phyloP scores from a whole-genome alignment of 2,113 vertebrate species.

The Grantiella picta region DNA sequence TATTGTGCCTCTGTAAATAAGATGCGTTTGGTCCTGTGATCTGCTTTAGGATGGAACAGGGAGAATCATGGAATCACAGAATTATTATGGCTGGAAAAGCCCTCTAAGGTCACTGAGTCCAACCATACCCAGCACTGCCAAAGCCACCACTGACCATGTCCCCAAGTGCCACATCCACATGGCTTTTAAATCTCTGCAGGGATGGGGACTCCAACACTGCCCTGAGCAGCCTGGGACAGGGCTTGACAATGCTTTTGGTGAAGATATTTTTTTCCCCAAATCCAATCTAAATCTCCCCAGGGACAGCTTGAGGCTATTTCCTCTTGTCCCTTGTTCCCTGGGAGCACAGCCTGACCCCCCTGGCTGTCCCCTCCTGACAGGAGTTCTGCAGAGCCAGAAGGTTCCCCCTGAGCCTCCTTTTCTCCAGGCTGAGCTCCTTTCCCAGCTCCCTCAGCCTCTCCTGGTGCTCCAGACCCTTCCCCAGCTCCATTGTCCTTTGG shows the following conservation, averaged over 20 bases:
- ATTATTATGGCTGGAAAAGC: background rate
- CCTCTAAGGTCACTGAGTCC: background rate
- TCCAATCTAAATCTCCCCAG: background rate
- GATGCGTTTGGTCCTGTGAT: background rate
- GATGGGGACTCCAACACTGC: background rate
- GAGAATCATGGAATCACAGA: too few species aligned
- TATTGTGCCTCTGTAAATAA: rapidly evolving
- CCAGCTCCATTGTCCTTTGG: background rate
- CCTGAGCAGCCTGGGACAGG: background rate
- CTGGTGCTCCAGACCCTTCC: background rate
- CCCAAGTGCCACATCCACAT: background rate
- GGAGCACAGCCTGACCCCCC: rapidly evolving
- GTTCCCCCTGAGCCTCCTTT: background rate
- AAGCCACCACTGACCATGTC: background rate
- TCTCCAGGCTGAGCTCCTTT: background rate
- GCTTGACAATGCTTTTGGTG: background rate
- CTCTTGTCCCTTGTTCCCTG: background rate
- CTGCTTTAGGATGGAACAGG: background rate
- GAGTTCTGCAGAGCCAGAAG: background rate
- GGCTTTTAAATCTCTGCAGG: background rate
- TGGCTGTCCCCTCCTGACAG: background rate
- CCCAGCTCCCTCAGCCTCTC: background rate
- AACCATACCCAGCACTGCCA: background rate
- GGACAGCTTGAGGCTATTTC: rapidly evolving
- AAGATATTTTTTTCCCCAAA: background rate